Evolutionary conservation across 2,113 vertebrate species (phyloP), one percentile per base, ranked within the genome.

Genomic region (Aphyosemion australe): DNA sequence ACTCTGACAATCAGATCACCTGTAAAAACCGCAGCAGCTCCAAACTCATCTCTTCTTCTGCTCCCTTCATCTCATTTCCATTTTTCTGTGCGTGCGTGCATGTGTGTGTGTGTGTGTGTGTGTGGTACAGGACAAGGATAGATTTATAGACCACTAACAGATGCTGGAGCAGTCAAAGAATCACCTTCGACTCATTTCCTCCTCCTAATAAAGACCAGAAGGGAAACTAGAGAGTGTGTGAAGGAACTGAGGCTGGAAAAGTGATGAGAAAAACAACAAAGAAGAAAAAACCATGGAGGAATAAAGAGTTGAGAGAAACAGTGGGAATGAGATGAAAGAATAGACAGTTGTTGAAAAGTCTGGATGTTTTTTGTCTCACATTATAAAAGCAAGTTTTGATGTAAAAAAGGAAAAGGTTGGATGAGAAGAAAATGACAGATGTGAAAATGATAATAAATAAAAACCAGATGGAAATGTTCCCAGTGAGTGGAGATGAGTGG

Each of bases 131-230:
- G 26, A 5, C 12, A 58, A 66, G 80, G 85, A 84, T 66, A 65
- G 85, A 90, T 91, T 87, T 83, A 89, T 84, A 37, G 70, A 11
- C 58, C 68, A 18, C 51, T 77, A 79, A 80, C 89, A 90, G 82
- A 77, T 89, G 88, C 67, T 81, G 70, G 80, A 93, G 92, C 90
- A 93, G 92, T 93, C 91, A 89, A 85, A 61, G 77, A 91, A 88
- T 91, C 89, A 71, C 89, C 89, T 90, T 87, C 26, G 83, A 89
- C 90, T 92, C 82, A 87, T 88, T 83, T 91, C 89, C 86, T 81
- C 74, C 62, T 26, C 79, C 62, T 74, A 88, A 93, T 81, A 79
- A 93, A 93, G 34, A 37, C 34, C 34, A 34, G 12, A 19, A 18
- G 19, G 20, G 9, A 0, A 90, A 89, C 89, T 57, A 83, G 48